These are phyloP conservation scores for Choloepus hoffmanni DNA, from an alignment of 2,113 vertebrate species.

Conservation along the genomic window DNA sequence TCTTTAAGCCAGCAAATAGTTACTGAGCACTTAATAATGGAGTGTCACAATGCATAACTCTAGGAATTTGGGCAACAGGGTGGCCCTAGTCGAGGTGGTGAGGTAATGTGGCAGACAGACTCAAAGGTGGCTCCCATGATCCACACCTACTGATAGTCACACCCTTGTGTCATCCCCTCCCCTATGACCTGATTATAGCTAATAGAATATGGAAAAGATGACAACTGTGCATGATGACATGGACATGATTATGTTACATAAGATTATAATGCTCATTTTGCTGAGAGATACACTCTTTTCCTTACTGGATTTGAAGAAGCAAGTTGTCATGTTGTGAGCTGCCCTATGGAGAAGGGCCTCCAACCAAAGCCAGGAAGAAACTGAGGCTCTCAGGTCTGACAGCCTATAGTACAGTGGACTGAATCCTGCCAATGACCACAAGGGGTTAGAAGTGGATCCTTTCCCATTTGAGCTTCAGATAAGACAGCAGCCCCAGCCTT, in stretches of 20 bases:
- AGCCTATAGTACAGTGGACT: background rate
- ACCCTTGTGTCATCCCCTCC: background rate
- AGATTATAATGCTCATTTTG: background rate
- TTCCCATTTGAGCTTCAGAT: background rate
- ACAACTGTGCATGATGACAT: background rate
- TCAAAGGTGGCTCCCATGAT: background rate
- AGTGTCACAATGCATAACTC: background rate
- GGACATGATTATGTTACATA: background rate
- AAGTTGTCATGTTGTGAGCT: background rate
- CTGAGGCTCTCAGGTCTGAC: background rate
- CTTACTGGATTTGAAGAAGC: background rate
- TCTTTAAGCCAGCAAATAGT: conserved; percentile 2
- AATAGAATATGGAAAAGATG: background rate
- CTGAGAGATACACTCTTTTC: background rate
- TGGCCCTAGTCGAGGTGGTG: background rate
- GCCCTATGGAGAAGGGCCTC: background rate
- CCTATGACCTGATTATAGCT: background rate
- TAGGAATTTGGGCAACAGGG: background rate
- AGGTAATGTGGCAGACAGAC: background rate
- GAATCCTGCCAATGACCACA: background rate
- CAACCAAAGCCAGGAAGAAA: background rate
- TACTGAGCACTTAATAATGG: conserved; percentile 23
- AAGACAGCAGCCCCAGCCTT: background rate
- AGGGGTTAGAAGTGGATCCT: background rate
- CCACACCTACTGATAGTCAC: background rate